Evolutionary conservation across 2,888 invertebrate species (phyloP), one percentile per base, ranked within the genome.

Genomic region (Thymelicus sylvestris): DNA sequence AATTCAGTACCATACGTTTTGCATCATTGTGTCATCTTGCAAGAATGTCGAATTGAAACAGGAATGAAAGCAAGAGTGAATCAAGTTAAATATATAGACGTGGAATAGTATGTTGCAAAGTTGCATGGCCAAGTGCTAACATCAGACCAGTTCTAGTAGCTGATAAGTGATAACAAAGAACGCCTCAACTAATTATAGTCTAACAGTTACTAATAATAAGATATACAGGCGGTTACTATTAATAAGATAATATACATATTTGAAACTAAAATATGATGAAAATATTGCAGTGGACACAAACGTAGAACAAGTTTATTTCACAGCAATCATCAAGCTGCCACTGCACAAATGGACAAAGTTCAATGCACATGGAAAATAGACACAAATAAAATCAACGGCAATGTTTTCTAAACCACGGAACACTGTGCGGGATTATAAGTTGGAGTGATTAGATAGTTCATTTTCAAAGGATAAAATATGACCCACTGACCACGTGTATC

Each of bases 381-480:
- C 72, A 68, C 64, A 68, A 65, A 77, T 83, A 82, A 84, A 85
- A 80, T 78, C 76, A 76, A 73, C 74, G 71, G 79, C 81, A 78
- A 85, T 85, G 84, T 85, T 85, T 87, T 83, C 81, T 78, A 81
- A 80, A 78, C 75, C 77, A 83, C 75, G 85, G 87, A 88, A 88
- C 86, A 86, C 86, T 89, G 81, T 80, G 82, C 80, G 80, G 83
- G 6, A 15, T 44, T 15, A 52, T 52, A 19, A 19, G 7, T 52
- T 52, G 7, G 19, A 19, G 7, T 19, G 6, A 50, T 50, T 50
- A 41, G 41, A 41, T 41, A 0, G 8, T 50, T 50, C n/a, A 50
- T 50, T 50, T 50, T 50, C 48, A 19, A 52, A 3, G 7, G 15
- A 19, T 12, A 5, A 52, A 52, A 4, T 31, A 31, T 31, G 31